Evolutionary conservation across 2,113 vertebrate species (phyloP).

Genomic region (Megatriorchis doriae): DNA sequence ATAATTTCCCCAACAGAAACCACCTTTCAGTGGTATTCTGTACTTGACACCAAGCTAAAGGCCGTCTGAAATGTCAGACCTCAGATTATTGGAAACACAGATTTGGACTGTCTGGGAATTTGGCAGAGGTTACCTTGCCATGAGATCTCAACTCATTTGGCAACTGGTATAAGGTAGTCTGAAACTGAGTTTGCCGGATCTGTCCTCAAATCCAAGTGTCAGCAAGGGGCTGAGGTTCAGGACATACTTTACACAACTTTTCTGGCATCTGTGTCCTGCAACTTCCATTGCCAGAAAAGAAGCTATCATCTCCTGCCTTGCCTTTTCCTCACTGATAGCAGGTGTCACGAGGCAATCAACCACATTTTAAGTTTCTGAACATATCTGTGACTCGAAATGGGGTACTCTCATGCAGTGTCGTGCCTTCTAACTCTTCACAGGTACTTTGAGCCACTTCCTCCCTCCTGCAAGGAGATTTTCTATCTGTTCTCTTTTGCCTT

Average conservation of each 20-base stretch:
- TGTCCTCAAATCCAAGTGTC: background rate
- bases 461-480: background rate
- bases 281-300: background rate
- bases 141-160: background rate
- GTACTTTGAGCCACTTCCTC: background rate
- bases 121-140: background rate
- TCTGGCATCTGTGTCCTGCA: background rate
- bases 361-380: background rate
- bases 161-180: background rate
- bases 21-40: background rate
- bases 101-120: background rate
- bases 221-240: background rate
- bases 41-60: background rate
- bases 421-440: background rate
- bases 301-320: background rate
- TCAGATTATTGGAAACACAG: background rate
- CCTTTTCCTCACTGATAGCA: background rate
- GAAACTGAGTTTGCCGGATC: background rate
- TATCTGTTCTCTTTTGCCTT: background rate
- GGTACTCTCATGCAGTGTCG: background rate
- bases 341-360: background rate
- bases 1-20: background rate
- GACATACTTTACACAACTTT: background rate
- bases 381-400: background rate
- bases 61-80: background rate